Percentiles rank a stretch among this genome's conserved stretches.
These are phyloP conservation scores for Wasmannia auropunctata DNA, from an alignment of 1,140 invertebrate genomes.

Conservation along the genomic window DNA sequence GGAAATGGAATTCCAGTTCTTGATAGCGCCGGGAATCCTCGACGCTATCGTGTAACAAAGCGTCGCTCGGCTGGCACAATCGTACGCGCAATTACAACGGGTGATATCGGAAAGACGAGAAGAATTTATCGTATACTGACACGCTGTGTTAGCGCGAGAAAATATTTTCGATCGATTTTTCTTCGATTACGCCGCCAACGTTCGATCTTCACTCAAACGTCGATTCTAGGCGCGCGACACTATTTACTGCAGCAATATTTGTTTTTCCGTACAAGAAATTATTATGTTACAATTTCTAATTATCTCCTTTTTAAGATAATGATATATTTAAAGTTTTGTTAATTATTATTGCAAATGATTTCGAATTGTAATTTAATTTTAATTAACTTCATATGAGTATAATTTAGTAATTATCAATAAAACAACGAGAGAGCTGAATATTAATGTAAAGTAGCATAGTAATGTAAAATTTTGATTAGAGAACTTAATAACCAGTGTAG, in stretches of 20 bases:
- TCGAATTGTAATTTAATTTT: slow-evolving; percentile 2
- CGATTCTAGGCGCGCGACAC: background rate
- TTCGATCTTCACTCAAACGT: background rate
- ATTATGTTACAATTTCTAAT: background rate
- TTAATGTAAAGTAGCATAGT: background rate
- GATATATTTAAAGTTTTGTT: background rate
- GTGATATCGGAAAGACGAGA: slow-evolving; percentile 6
- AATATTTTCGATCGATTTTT: slow-evolving; percentile 22
- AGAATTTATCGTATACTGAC: slow-evolving; percentile 44
- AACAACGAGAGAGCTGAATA: background rate
- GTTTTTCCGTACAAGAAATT: background rate
- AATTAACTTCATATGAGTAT: background rate
- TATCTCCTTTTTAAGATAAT: background rate
- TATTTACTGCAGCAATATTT: background rate
- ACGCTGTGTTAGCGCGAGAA: background rate
- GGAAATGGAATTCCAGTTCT: slow-evolving; percentile 66
- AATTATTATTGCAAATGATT: background rate
- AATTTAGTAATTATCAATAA: background rate
- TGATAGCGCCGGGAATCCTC: slow-evolving; percentile 51
- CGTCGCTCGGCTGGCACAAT: slow-evolving; percentile 7
- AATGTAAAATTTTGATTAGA: slow-evolving; percentile 19
- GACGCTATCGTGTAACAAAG: slow-evolving; percentile 54
- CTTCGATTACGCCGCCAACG: background rate
- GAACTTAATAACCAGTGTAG: background rate
- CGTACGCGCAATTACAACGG: slow-evolving; percentile 50